Conservation (phyloP, 2,797 vertebrate genomes). For the Lagocephalus sceleratus region DNA sequence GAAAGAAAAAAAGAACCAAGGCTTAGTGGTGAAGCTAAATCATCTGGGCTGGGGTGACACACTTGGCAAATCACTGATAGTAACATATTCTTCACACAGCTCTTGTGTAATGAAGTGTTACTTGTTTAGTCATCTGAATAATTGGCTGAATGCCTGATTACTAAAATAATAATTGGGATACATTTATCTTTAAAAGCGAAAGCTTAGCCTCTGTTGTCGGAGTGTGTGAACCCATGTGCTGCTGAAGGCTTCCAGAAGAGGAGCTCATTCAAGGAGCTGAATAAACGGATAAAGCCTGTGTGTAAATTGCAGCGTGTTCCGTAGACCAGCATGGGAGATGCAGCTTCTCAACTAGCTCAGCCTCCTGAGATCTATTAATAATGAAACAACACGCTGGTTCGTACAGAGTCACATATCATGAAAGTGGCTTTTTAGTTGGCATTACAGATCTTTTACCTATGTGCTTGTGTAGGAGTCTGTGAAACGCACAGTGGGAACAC, state of each 20-base stretch:
- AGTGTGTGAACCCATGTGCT: not conserved
- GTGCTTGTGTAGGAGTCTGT: constrained; percentile 37
- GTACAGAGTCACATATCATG: constrained; percentile 53
- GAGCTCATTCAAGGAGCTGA: constrained; percentile 15
- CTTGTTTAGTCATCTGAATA: not conserved
- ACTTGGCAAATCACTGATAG: too few relatives aligned
- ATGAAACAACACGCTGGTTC: constrained; percentile 53
- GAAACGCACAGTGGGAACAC: constrained; percentile 31
- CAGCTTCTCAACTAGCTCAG: constrained; percentile 34
- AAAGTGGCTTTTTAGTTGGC: constrained; percentile 60
- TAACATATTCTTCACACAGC: too few relatives aligned
- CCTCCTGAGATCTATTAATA: constrained; percentile 54
- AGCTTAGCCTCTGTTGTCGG: too few relatives aligned
- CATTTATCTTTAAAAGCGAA: too few relatives aligned
- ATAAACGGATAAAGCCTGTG: constrained; percentile 30
- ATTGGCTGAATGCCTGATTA: not conserved
- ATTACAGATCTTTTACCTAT: constrained; percentile 52
- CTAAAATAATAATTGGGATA: not conserved
- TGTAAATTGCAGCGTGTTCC: constrained; percentile 36
- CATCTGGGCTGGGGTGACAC: too few relatives aligned
- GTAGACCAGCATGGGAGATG: constrained; percentile 35
- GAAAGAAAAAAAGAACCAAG: too few relatives aligned
- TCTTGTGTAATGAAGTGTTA: not conserved
- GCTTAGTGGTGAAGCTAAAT: too few relatives aligned
- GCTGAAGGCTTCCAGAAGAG: not conserved